Conservation (phyloP, 1,140 invertebrate species). For the Lordiphosa mommai region DNA sequence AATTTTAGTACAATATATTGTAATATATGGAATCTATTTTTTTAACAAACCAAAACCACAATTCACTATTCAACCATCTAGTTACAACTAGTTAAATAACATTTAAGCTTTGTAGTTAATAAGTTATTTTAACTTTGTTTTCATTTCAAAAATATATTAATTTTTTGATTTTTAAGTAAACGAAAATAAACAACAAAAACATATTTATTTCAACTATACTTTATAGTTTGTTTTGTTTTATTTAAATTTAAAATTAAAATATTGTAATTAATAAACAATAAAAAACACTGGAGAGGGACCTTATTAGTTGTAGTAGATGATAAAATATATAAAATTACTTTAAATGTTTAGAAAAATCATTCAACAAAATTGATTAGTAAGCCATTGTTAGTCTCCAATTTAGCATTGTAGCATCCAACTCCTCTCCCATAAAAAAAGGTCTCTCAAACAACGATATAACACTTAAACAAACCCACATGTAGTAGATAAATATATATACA, state of each 20-base stretch:
- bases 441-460: conserved; percentile 71
- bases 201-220: conserved; percentile 37
- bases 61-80: conserved; percentile 42
- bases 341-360: conserved; percentile 35
- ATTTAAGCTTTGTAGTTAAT: conserved; percentile 29
- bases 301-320: conserved; percentile 67
- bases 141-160: conserved; percentile 13
- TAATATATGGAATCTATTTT: conserved; percentile 59
- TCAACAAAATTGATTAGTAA: conserved; percentile 15
- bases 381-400: conserved; percentile 17
- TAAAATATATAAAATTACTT: conserved; percentile 23
- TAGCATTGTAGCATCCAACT: conserved; percentile 47
- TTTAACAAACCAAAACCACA: conserved; percentile 32
- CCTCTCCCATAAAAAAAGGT: conserved; percentile 64
- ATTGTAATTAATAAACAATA: conserved; percentile 20
- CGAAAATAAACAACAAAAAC: conserved; percentile 37
- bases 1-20: conserved; percentile 19
- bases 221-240: conserved; percentile 29
- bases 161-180: conserved; percentile 12
- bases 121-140: conserved; percentile 33
- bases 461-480: conserved; percentile 35
- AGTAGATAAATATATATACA: conserved; percentile 1
- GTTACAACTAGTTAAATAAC: conserved; percentile 40
- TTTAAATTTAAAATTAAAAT: conserved; percentile 33
- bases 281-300: conserved; percentile 71